Evolutionary conservation across 2,888 invertebrate species (phyloP).

Genomic region (Amiota minor): DNA sequence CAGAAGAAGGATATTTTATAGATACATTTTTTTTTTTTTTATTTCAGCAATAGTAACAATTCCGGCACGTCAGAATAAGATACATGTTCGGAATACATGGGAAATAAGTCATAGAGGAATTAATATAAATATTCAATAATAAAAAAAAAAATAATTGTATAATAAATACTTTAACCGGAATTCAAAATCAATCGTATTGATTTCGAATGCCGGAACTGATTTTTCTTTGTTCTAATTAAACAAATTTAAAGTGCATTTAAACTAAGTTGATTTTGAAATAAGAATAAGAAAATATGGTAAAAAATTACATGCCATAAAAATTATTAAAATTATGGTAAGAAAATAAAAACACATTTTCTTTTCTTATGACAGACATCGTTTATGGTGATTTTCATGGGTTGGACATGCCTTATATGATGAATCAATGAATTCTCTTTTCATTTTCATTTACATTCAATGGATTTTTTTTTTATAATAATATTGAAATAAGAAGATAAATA

Average conservation of each 20-base stretch:
- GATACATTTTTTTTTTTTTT: neutral
- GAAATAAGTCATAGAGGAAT: slow-evolving; percentile 14
- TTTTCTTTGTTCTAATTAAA: neutral
- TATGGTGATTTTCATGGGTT: too few relatives aligned
- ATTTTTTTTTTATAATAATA: too few relatives aligned
- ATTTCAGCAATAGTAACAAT: slow-evolving; percentile 6
- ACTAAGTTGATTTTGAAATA: neutral
- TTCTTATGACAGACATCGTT: too few relatives aligned
- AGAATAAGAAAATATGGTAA: neutral
- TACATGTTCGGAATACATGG: slow-evolving; percentile 10
- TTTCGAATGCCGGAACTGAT: neutral
- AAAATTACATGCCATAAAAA: neutral
- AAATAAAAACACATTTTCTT: neutral
- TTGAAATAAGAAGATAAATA: neutral
- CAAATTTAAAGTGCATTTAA: neutral
- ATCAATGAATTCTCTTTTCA: neutral
- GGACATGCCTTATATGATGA: too few relatives aligned
- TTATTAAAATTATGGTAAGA: neutral
- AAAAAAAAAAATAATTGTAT: too few relatives aligned
- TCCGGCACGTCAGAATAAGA: neutral
- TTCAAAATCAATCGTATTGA: too few relatives aligned
- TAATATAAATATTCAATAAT: neutral
- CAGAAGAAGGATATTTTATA: too few relatives aligned
- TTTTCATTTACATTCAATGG: neutral
- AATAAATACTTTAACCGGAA: too few relatives aligned